phyloP scores from a whole-genome alignment of 1,140 invertebrate species.

The Notospermus geniculatus region DNA sequence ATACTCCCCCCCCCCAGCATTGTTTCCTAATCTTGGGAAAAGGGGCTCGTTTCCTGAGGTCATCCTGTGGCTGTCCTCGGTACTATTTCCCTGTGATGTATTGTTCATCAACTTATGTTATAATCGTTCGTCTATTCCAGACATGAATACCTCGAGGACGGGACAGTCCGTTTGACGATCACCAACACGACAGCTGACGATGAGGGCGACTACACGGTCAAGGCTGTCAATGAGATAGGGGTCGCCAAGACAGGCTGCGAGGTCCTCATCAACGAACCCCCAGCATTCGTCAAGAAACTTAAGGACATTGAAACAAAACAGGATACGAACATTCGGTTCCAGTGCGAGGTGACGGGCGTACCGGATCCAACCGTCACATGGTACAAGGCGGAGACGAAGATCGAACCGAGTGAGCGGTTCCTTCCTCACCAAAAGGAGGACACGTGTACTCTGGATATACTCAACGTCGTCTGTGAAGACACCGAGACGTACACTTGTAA shows the following conservation, averaged over 20 bases:
- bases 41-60: no score
- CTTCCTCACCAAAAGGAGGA: constrained; percentile 37
- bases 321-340: constrained; percentile 46
- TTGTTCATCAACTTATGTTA: no score
- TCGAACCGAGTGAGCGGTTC: constrained; percentile 44
- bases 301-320: constrained; percentile 41
- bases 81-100: no score
- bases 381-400: constrained; percentile 32
- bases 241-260: constrained; percentile 85
- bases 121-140: no score
- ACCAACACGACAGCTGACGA: constrained; percentile 74
- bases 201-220: constrained; percentile 90
- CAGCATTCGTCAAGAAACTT: constrained; percentile 51
- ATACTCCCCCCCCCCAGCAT: no score
- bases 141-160: constrained; percentile 37
- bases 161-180: constrained; percentile 68
- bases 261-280: constrained; percentile 67
- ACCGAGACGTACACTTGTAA: constrained; percentile 77
- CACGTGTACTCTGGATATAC: constrained; percentile 39
- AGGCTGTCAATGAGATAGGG: constrained; percentile 84
- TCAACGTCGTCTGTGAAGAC: constrained; percentile 42
- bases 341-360: constrained; percentile 53
- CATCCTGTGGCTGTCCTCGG: no score
- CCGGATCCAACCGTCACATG: constrained; percentile 53
- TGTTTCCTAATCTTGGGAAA: no score